A percentile compares a stretch with the other conserved stretches of the same genome.
Conservation (phyloP, 2,113 vertebrate genomes). For the Cyprinodon brontotheroides region DNA sequence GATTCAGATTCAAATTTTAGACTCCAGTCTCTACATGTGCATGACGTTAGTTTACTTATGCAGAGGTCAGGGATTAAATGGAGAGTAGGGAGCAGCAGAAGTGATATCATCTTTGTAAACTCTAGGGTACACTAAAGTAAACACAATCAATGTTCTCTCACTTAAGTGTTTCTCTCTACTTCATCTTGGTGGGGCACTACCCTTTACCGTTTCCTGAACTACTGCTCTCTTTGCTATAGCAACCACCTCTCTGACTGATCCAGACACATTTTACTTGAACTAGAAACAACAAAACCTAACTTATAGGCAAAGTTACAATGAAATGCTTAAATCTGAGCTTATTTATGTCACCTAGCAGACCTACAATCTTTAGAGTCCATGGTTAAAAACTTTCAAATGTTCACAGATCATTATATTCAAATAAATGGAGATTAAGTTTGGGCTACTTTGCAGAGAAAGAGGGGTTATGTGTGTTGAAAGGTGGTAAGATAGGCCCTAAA, state of each 20-base stretch:
- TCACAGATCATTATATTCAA: too few species aligned
- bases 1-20: conserved; percentile 23
- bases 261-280: conserved; percentile 62
- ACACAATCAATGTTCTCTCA: background rate
- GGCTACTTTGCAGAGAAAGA: too few species aligned
- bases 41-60: conserved; percentile 6
- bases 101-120: conserved; percentile 26
- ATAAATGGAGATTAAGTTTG: too few species aligned
- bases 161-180: conserved; percentile 1
- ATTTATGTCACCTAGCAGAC: too few species aligned
- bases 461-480: too few species aligned
- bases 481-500: too few species aligned
- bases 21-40: conserved; percentile 46
- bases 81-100: conserved; percentile 5
- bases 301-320: too few species aligned
- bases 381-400: too few species aligned
- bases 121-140: background rate
- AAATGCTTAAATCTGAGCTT: too few species aligned
- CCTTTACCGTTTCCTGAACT: conserved; percentile 48
- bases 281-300: background rate
- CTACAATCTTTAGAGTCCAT: too few species aligned
- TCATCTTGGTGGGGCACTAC: conserved; percentile 37
- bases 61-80: conserved; percentile 4
- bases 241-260: conserved; percentile 43
- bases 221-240: conserved; percentile 38